phyloP scores from a whole-genome alignment of 2,797 vertebrate genomes.

The Danionella dracula region DNA sequence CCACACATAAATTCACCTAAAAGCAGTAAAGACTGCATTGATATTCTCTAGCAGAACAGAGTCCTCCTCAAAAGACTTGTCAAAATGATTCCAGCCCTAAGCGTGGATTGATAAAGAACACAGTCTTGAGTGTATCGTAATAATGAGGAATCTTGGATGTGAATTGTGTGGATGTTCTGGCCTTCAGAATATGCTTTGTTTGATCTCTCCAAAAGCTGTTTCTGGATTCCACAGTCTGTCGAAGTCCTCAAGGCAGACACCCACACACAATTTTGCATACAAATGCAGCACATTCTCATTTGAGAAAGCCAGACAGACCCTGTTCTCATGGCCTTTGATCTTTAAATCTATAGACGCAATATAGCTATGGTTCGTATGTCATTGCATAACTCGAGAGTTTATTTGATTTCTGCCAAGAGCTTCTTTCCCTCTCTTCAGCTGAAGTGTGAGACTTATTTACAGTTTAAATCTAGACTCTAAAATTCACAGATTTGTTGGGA shows the following conservation, averaged over 20 bases:
- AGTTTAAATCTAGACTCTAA: not conserved
- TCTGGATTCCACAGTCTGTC: conserved; percentile 11
- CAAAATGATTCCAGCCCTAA: not conserved
- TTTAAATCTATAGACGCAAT: conserved; percentile 19
- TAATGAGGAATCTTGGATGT: not conserved
- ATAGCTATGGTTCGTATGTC: conserved; percentile 13
- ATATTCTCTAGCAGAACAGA: not conserved
- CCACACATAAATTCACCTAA: not conserved
- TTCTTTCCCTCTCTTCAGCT: conserved; percentile 5
- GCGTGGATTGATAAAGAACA: not conserved
- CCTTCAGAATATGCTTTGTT: not conserved
- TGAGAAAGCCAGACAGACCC: conserved; percentile 15
- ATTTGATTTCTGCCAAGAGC: conserved; percentile 36
- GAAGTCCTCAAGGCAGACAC: conserved; percentile 22
- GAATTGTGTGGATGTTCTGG: not conserved
- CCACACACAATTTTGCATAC: conserved; percentile 12
- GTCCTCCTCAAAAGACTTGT: not conserved
- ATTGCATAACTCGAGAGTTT: conserved; percentile 18
- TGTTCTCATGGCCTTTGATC: conserved; percentile 29
- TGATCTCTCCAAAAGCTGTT: not conserved
- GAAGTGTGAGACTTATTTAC: not conserved
- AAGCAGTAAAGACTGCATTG: not conserved
- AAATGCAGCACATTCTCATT: not conserved
- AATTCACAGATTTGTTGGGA: not conserved
- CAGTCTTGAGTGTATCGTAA: not conserved